These are phyloP conservation scores for Hucho hucho DNA, from an alignment of 2,113 vertebrate genomes.

Conservation along the genomic window DNA sequence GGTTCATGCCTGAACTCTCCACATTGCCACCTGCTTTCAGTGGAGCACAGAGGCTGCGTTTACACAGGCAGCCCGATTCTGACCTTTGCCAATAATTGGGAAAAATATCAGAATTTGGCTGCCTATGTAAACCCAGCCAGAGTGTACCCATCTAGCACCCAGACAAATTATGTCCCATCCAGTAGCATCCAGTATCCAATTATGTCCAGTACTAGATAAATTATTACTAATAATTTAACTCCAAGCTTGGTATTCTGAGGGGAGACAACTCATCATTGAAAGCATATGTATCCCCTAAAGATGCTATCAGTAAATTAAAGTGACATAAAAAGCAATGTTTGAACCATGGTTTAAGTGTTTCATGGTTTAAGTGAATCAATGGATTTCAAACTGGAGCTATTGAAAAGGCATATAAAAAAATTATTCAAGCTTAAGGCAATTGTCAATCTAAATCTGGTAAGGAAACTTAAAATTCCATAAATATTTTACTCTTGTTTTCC, in stretches of 20 bases:
- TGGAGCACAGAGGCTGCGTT: neutral
- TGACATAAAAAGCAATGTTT: neutral
- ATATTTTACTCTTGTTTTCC: neutral
- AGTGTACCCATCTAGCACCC: neutral
- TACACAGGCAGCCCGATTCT: too few relatives aligned
- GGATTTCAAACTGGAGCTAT: neutral
- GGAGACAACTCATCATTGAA: neutral
- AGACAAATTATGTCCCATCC: too few relatives aligned
- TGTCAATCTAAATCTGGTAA: constrained; percentile 7
- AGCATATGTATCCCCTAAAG: neutral
- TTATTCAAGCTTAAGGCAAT: neutral
- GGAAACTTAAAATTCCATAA: neutral
- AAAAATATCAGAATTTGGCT: too few relatives aligned
- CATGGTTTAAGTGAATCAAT: neutral
- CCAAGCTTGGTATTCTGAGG: neutral
- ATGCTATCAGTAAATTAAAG: constrained; percentile 10
- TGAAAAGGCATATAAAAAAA: neutral
- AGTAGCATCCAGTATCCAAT: too few relatives aligned
- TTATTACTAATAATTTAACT: neutral
- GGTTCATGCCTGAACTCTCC: neutral
- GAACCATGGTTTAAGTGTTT: neutral
- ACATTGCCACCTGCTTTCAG: neutral
- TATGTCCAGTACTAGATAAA: neutral
- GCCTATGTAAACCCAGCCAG: neutral
- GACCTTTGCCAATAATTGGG: too few relatives aligned